phyloP scores from a whole-genome alignment of 2,113 vertebrate genomes.

The Carassius gibelio region DNA sequence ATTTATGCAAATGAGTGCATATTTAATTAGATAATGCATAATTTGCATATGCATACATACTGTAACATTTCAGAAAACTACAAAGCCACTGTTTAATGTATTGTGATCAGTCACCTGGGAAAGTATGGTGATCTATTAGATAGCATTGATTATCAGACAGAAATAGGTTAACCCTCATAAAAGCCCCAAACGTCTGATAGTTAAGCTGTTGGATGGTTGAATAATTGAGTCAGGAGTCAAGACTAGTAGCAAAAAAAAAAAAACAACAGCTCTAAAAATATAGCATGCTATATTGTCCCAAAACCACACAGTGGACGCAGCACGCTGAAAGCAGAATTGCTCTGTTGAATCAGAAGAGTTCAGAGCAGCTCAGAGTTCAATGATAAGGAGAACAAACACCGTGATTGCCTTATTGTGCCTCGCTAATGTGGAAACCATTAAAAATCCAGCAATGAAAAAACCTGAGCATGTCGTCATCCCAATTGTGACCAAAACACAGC shows the following conservation, averaged over 20 bases:
- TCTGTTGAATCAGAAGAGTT: neutral
- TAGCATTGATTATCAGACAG: neutral
- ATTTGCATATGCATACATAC: neutral
- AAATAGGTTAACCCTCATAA: neutral
- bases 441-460: neutral
- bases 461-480: neutral
- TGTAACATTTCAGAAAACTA: neutral
- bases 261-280: neutral
- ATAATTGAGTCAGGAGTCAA: neutral
- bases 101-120: too few relatives aligned
- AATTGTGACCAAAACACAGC: neutral
- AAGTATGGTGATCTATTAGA: too few relatives aligned
- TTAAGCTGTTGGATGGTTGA: neutral
- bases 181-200: neutral
- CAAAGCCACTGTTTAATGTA: neutral
- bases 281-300: neutral
- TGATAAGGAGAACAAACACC: neutral
- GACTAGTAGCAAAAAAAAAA: neutral
- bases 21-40: neutral
- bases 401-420: neutral
- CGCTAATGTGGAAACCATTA: neutral
- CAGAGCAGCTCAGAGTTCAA: neutral
- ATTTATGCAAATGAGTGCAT: neutral
- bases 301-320: neutral
- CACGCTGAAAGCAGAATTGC: neutral